phyloP scores from a whole-genome alignment of 2,113 vertebrate genomes.

The Trochalopteron elliotii region DNA sequence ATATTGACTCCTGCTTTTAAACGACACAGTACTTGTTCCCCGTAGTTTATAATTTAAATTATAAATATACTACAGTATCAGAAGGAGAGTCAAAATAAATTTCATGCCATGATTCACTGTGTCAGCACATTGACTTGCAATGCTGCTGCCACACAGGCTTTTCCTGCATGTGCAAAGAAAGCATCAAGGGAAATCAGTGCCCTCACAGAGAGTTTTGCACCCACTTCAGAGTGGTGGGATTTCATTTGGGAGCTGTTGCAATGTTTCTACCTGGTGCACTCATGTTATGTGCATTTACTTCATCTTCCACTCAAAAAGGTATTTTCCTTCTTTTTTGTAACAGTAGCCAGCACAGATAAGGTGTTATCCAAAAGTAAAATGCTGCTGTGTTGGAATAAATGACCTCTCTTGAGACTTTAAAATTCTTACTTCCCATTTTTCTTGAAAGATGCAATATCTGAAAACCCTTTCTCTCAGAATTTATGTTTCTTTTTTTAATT shows the following conservation, averaged over 20 bases:
- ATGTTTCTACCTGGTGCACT: neutral
- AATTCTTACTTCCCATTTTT: neutral
- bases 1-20: neutral
- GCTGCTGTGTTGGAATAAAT: neutral
- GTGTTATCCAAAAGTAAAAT: neutral
- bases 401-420: neutral
- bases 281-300: neutral
- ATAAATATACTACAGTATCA: neutral
- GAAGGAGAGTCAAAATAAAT: neutral
- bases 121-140: neutral
- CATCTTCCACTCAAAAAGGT: neutral
- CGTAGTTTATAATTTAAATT: neutral
- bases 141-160: neutral
- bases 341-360: neutral
- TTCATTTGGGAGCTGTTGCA: neutral
- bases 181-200: neutral
- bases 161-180: neutral
- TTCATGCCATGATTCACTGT: neutral
- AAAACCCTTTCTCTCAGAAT: neutral
- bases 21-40: neutral
- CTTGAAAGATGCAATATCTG: neutral
- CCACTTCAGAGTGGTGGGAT: neutral
- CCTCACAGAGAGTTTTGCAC: neutral
- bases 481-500: neutral
- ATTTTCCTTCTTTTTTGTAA: neutral